Base-by-base conservation (phyloP, 2,888 invertebrate genomes). In the Heteromurus nitidus region DNA sequence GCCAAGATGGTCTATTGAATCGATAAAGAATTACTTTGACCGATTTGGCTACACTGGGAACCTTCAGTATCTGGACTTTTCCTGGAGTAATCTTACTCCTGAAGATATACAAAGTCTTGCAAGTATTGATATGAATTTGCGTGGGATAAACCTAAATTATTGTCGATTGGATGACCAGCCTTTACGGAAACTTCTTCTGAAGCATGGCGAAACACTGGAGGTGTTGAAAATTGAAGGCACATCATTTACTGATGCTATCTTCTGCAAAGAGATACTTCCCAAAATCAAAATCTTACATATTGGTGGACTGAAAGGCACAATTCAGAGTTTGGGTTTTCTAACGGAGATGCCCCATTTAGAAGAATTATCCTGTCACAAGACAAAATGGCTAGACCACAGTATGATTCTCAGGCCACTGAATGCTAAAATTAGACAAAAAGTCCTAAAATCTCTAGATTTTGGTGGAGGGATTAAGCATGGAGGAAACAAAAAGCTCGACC, bases 1-100 rank as follows among this genome's bases (percentile, higher is more conserved):
- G 26, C 86, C 86, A 3, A 77, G 86, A 1, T 86, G 86, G 86
- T 85, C 84, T 3, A 72, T 85, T 26, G 85, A 84, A n/a, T 85
- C 86, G 1, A 80, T 86, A 13, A 77, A 82, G 31, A 84, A 83
- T 30, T 86, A 85, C 44, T 77, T 80, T 55, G 83, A 80, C 11
- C 74, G 86, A 24, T 86, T 86, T 82, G 84, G 85, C 1, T 85
- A 86, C 69, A 84, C 85, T 2, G 85, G 80, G 13, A 85, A 85
- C 44, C 76, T 86, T 3, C 82, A 80, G 11, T 85, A 76, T 44
- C 50, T 86, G 11, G 85, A 86, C 42, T 86, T 86, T 36, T 79
- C 82, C 42, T 85, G 86, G 77, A 82, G 84, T 36, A 86, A 86
- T 68, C 64, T 86, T 1, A 80, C 62, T 36, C 22, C 67, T 16